Conservation (phyloP, 1,140 invertebrate genomes). For the Manduca sexta region DNA sequence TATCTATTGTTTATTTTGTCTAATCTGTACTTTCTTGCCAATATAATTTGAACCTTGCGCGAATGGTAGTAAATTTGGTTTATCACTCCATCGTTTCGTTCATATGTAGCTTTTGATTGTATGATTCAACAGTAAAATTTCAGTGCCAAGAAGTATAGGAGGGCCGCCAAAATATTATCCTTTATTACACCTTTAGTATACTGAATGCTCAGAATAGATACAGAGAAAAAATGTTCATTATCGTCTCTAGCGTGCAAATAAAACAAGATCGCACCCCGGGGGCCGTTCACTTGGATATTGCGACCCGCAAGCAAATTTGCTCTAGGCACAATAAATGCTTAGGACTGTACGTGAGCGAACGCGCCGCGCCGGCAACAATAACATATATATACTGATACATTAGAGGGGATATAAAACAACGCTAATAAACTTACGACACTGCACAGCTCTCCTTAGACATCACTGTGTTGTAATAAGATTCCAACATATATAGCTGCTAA, state of each 20-base stretch:
- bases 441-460: background rate
- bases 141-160: constrained; percentile 28
- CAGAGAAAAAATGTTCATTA: constrained; percentile 64
- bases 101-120: constrained; percentile 29
- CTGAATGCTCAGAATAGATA: constrained; percentile 43
- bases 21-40: constrained; percentile 22
- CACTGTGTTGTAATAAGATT: no score
- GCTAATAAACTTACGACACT: background rate
- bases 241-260: constrained; percentile 56
- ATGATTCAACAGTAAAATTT: constrained; percentile 39
- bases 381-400: constrained; percentile 33
- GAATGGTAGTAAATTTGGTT: constrained; percentile 7
- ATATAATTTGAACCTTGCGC: constrained; percentile 10
- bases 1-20: constrained; percentile 37
- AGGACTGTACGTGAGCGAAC: constrained; percentile 48
- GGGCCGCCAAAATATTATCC: constrained; percentile 31
- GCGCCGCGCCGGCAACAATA: constrained; percentile 36
- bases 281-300: constrained; percentile 59
- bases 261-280: constrained; percentile 56
- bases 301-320: constrained; percentile 65
- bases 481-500: no score
- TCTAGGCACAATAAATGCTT: constrained; percentile 61
- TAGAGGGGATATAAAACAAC: constrained; percentile 9
- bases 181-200: constrained; percentile 55
- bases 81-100: background rate